phyloP scores from a whole-genome alignment of 92 coral and sea anemone genomes.

The Zoanthus sociatus region DNA sequence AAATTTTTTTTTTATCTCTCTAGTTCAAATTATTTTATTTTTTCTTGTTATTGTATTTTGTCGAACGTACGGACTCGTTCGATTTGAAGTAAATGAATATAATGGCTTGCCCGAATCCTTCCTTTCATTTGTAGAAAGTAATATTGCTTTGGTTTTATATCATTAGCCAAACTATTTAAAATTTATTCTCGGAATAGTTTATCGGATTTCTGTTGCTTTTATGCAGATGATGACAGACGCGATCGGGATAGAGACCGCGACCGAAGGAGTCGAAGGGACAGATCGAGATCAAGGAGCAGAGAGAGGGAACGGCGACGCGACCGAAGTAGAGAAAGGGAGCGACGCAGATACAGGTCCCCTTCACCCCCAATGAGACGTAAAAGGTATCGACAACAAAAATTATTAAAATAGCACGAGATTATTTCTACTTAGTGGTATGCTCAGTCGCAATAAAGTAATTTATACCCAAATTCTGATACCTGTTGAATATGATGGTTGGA shows the following conservation, averaged over 20 bases:
- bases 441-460: too few relatives aligned
- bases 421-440: too few relatives aligned
- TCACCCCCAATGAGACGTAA: slow-evolving; percentile 69
- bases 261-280: slow-evolving; percentile 68
- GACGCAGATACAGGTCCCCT: slow-evolving; percentile 76
- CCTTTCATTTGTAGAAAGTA: too few relatives aligned
- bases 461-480: too few relatives aligned
- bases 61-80: too few relatives aligned
- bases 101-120: too few relatives aligned
- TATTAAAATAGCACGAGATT: background rate
- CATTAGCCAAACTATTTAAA: background rate
- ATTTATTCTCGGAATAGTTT: background rate
- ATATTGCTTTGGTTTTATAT: too few relatives aligned
- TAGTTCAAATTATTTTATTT: too few relatives aligned
- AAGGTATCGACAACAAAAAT: slow-evolving; percentile 30
- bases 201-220: background rate
- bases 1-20: too few relatives aligned
- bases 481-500: too few relatives aligned
- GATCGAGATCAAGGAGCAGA: slow-evolving; percentile 80
- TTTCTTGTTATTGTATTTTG: too few relatives aligned
- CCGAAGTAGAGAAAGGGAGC: slow-evolving; percentile 74
- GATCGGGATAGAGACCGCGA: slow-evolving; percentile 46
- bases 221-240: slow-evolving; percentile 33
- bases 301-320: slow-evolving; percentile 73
- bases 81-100: too few relatives aligned